Conservation (phyloP, 2,113 vertebrate genomes). For the Periophthalmus modestus region DNA sequence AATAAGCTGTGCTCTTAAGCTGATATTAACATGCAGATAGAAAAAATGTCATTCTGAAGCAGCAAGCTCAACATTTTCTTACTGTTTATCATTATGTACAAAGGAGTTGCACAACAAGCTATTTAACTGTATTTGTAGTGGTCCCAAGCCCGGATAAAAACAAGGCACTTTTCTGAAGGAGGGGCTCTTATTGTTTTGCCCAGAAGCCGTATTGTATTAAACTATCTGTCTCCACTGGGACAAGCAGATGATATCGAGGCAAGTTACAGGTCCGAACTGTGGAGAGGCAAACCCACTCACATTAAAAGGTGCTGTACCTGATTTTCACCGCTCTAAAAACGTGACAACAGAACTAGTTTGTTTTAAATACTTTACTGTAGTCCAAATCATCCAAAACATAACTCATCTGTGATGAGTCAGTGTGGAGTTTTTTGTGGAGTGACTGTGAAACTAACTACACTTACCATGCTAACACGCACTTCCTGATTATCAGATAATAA, state of each 20-base stretch:
- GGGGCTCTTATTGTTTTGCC: background rate
- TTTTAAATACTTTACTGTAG: too few species aligned
- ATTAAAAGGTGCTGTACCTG: too few species aligned
- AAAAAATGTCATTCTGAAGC: conserved; percentile 58
- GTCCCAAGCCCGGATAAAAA: background rate
- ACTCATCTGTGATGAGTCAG: too few species aligned
- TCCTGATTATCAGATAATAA: too few species aligned
- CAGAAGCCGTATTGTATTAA: background rate
- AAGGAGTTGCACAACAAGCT: background rate
- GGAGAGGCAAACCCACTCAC: background rate
- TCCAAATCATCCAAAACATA: too few species aligned
- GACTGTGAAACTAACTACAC: too few species aligned
- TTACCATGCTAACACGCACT: too few species aligned
- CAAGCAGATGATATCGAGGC: too few species aligned
- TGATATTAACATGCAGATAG: conserved; percentile 77
- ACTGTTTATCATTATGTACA: background rate
- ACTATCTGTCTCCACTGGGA: background rate
- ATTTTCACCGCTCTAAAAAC: background rate
- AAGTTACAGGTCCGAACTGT: background rate
- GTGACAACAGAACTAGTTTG: too few species aligned
- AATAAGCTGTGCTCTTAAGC: conserved; percentile 74
- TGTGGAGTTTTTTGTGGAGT: too few species aligned
- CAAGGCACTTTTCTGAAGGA: background rate
- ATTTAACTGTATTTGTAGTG: background rate
- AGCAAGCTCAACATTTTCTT: conserved; percentile 24